These are phyloP conservation scores for Sylvietta virens DNA, from an alignment of 2,113 vertebrate species.

Conservation along the genomic window DNA sequence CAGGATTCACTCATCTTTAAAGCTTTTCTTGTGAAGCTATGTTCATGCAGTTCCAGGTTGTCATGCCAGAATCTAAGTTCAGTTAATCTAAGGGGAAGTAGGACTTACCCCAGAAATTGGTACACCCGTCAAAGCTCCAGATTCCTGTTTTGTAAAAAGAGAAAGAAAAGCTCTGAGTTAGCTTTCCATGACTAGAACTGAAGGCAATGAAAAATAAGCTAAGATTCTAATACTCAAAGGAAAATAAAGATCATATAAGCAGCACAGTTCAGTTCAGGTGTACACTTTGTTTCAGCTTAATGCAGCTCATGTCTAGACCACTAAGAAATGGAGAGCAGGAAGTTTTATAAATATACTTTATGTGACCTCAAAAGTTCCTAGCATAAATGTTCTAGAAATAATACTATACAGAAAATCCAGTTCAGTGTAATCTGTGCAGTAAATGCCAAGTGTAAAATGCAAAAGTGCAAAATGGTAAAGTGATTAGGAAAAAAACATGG, in stretches of 20 bases:
- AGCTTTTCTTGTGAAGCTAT: neutral
- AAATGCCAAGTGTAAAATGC: neutral
- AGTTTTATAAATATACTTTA: neutral
- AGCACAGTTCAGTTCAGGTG: neutral
- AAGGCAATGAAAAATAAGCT: neutral
- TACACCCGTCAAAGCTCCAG: slow-evolving; percentile 84
- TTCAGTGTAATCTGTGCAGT: neutral
- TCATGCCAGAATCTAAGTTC: neutral
- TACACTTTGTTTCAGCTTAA: neutral
- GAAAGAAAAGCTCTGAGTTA: neutral
- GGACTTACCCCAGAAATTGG: slow-evolving; percentile 95
- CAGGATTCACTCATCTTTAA: neutral
- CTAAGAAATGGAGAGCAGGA: neutral
- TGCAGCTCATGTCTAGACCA: neutral
- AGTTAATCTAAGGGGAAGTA: too few relatives aligned
- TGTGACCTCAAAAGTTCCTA: neutral
- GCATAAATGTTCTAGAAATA: neutral
- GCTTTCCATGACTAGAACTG: neutral
- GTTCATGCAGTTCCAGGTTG: neutral
- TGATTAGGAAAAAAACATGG: neutral
- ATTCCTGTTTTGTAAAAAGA: slow-evolving; percentile 76
- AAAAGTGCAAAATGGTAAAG: neutral
- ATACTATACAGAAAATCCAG: neutral
- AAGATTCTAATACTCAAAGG: neutral
- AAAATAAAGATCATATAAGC: neutral